A percentile compares a stretch with the other conserved stretches of the same genome.
These are phyloP conservation scores for Acomys russatus DNA, from an alignment of 2,797 vertebrate species.

Conservation along the genomic window DNA sequence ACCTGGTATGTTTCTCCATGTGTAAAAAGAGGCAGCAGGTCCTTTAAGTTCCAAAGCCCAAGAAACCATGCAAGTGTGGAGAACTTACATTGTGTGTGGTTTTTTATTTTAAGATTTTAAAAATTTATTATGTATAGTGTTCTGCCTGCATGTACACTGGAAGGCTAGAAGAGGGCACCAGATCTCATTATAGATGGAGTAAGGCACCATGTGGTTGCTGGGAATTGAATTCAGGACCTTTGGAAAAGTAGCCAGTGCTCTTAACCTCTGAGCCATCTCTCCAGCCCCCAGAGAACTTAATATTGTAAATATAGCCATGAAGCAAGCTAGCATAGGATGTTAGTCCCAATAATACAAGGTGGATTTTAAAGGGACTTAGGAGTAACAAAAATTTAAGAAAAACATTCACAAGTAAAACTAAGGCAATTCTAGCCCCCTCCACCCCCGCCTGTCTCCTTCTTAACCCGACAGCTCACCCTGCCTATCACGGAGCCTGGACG, in stretches of 20 bases:
- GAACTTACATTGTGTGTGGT: too few species aligned
- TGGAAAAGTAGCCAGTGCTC: too few species aligned
- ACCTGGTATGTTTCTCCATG: neutral
- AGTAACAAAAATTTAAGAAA: conserved; percentile 7
- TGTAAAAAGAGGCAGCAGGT: conserved; percentile 22
- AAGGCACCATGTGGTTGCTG: too few species aligned
- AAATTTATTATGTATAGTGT: too few species aligned
- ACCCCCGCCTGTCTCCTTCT: neutral
- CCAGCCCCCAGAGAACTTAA: neutral
- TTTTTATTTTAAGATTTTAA: too few species aligned
- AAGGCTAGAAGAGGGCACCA: too few species aligned
- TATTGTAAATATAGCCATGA: neutral
- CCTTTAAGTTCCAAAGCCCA: neutral
- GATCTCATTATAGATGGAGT: too few species aligned
- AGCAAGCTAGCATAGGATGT: neutral
- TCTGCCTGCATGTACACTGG: too few species aligned
- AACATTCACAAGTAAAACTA: neutral
- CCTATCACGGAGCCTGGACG: neutral
- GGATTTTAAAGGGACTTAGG: neutral
- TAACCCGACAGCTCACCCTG: neutral
- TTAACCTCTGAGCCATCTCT: too few species aligned
- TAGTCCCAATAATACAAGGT: neutral
- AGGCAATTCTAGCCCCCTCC: neutral
- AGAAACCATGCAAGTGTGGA: neutral
- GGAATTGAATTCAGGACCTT: too few species aligned